Evolutionary conservation across 1,140 invertebrate genomes (phyloP).

Genomic region (Anagrus nilaparvatae): DNA sequence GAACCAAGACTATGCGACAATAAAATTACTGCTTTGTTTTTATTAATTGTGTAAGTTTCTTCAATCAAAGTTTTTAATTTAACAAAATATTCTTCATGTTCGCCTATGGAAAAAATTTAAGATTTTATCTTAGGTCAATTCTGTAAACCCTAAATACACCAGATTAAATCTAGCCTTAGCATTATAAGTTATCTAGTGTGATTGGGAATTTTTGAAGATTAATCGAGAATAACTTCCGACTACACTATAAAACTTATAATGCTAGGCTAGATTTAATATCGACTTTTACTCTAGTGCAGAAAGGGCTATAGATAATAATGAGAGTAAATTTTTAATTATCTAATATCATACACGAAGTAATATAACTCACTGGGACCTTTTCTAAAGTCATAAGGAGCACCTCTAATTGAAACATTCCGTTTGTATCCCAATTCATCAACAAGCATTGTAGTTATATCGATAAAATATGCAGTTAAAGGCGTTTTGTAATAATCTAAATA

Average conservation of each 20-base stretch:
- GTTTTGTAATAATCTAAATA: slow-evolving; percentile 73
- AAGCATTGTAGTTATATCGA: slow-evolving; percentile 68
- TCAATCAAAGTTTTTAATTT: slow-evolving; percentile 75
- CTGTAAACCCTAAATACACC: no score
- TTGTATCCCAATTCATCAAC: slow-evolving; percentile 66
- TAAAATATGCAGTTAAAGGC: slow-evolving; percentile 70
- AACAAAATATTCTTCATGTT: slow-evolving; percentile 72
- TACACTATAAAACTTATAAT: no score
- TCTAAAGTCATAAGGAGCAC: slow-evolving; percentile 95
- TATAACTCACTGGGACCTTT: slow-evolving; percentile 81
- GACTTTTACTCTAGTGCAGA: no score
- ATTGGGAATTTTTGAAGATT: no score
- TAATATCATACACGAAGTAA: no score
- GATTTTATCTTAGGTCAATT: no score
- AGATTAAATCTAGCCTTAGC: no score
- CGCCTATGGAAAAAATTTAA: slow-evolving; percentile 74
- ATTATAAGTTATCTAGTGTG: no score
- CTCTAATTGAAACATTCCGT: slow-evolving; percentile 69
- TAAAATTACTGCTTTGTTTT: slow-evolving; percentile 65
- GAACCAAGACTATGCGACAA: slow-evolving; percentile 94
- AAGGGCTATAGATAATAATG: no score
- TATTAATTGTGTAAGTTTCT: slow-evolving; percentile 72
- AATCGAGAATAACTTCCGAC: no score
- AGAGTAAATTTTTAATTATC: no score
- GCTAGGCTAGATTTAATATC: no score